Conservation (phyloP, 2,797 vertebrate species). For the Crax fasciolata region DNA sequence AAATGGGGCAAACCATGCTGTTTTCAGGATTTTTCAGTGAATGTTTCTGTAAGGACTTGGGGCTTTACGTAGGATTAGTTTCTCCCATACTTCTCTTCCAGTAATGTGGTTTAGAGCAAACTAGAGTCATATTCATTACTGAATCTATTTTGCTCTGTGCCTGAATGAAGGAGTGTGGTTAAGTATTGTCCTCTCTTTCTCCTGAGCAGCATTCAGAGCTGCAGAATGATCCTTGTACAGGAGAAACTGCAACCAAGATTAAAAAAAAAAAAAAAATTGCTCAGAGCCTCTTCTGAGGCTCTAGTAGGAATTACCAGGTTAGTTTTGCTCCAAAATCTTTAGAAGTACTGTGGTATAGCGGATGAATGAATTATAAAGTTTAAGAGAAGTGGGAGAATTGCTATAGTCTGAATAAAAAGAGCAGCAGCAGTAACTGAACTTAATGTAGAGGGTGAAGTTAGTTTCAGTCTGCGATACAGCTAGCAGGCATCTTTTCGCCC, state of each 20-base stretch:
- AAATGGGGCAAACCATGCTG: neutral
- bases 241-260: neutral
- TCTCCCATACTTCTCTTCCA: neutral
- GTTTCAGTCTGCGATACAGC: neutral
- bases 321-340: neutral
- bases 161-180: neutral
- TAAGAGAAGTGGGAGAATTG: neutral
- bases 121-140: neutral
- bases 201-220: neutral
- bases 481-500: neutral
- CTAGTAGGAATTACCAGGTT: neutral
- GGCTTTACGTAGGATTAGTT: neutral
- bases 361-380: neutral
- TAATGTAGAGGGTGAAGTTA: neutral
- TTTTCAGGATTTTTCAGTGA: neutral
- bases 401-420: neutral
- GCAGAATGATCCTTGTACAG: neutral
- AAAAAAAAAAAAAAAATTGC: neutral
- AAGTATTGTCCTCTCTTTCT: neutral
- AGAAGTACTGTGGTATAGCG: neutral
- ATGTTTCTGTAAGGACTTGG: neutral
- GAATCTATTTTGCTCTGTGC: neutral
- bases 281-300: neutral
- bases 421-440: neutral
- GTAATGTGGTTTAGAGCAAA: neutral